Evolutionary conservation across 2,888 invertebrate genomes (phyloP), one percentile per base, ranked within the genome.

Genomic region (Ormyrus labotus): DNA sequence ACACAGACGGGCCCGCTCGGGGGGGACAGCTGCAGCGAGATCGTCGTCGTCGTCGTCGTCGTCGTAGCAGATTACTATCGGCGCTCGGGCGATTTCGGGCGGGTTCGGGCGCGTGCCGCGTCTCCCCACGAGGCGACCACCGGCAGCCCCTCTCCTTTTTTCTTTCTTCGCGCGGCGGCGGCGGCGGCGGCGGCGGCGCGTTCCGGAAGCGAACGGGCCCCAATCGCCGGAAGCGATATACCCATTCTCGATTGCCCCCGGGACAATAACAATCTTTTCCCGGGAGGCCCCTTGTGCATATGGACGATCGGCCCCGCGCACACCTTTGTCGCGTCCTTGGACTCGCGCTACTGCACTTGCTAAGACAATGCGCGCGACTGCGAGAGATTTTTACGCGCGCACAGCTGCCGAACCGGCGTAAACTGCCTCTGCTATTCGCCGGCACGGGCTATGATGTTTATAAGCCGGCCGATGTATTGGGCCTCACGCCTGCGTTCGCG

Each of bases 91-190:
- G 10, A n/a, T 48, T 13, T 81, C 81, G 81, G 70, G 2, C 0
- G 3, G 7, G 61, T n/a, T 80, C 82, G 82, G 82, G 78, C 82
- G 80, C 82, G 82, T 80, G 82, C 80, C 82, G 69, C 53, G 69
- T 64, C 65, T n/a, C 47, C 69, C 75, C 72, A n/a, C 45, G 61
- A 63, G 53, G 72, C 68, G 67, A 67, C 50, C 53, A 53, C 53
- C 63, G 57, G 45, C 55, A 51, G 64, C 53, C 47, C 45, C 34
- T 2, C 51, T 68, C 60, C 64, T 34, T 64, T 64, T 65, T 58
- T 81, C 75, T 65, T 51, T 69, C 45, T 77, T 67, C 61, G 58
- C 81, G 72, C 58, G 7, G 34, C 55, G 8, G 9, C n/a, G 34
- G 13, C 48, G 10, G 53, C 68, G 8, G 6, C 8, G 5, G 5